These are phyloP conservation scores for Trinorchestia longiramus DNA, from an alignment of 1,140 invertebrate genomes.

Conservation along the genomic window DNA sequence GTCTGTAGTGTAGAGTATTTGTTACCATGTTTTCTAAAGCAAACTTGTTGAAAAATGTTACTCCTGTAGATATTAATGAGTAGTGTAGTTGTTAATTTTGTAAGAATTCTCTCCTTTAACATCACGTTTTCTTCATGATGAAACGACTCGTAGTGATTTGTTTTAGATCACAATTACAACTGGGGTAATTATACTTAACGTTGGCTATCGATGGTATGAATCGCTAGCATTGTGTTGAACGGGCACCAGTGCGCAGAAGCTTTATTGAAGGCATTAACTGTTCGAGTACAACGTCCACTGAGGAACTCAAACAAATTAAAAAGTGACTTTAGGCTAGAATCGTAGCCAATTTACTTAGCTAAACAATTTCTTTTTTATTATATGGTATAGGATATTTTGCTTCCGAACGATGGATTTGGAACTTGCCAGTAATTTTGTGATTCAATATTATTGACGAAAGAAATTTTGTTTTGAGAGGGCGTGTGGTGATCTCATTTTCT, in stretches of 20 bases:
- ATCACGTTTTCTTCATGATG: background rate
- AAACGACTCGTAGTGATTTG: background rate
- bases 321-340: background rate
- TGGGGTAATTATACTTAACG: background rate
- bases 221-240: background rate
- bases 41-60: background rate
- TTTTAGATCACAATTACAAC: background rate
- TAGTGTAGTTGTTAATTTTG: background rate
- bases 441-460: background rate
- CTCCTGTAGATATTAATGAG: background rate
- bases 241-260: no score
- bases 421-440: background rate
- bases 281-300: no score
- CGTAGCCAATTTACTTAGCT: background rate
- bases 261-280: no score
- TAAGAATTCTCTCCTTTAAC: background rate
- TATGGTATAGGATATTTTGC: background rate
- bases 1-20: background rate
- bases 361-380: background rate
- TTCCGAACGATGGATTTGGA: background rate
- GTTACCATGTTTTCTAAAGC: background rate
- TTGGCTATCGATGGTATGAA: background rate
- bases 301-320: background rate
- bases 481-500: conserved; percentile 22
- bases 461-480: background rate